phyloP scores from a whole-genome alignment of 2,113 vertebrate genomes.

The Chloroceryle aenea region DNA sequence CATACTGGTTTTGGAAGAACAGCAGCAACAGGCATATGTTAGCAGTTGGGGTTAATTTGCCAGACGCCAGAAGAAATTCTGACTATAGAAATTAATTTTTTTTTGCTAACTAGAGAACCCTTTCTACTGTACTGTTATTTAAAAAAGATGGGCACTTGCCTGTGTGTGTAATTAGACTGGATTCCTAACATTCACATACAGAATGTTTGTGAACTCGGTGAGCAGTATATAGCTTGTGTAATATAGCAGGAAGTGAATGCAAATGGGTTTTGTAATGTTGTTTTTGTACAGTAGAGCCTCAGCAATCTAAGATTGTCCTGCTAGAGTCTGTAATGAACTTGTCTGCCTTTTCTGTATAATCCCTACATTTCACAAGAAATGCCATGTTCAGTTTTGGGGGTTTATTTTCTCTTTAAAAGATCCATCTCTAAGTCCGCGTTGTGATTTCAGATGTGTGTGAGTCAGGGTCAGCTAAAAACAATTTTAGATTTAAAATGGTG shows the following conservation, averaged over 20 bases:
- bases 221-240: neutral
- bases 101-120: neutral
- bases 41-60: conserved; percentile 24
- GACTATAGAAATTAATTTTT: neutral
- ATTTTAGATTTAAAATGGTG: neutral
- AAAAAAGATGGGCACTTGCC: neutral
- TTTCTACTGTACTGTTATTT: neutral
- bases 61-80: neutral
- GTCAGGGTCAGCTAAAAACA: neutral
- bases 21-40: conserved; percentile 32
- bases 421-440: neutral
- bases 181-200: neutral
- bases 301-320: neutral
- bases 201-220: neutral
- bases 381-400: neutral
- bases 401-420: neutral
- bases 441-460: neutral
- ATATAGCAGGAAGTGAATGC: neutral
- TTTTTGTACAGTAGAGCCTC: neutral
- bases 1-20: conserved; percentile 11
- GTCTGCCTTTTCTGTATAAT: neutral
- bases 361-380: neutral
- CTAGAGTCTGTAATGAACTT: neutral
- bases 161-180: too few species aligned
- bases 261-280: neutral